Evolutionary conservation across 1,140 invertebrate species (phyloP).

Genomic region (Micrasema longulum): DNA sequence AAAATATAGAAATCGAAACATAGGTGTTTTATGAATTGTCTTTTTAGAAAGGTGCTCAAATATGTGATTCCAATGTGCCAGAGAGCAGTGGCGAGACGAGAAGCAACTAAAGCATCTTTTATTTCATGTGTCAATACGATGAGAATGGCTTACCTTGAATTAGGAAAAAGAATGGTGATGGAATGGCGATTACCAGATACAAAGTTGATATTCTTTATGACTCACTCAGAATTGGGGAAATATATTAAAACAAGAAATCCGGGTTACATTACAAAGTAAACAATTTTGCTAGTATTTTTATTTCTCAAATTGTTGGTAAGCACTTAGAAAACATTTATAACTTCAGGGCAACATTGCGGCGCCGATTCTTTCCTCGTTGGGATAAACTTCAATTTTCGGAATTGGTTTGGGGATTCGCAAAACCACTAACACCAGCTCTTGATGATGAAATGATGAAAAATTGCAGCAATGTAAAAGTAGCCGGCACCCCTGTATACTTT

Average conservation of each 20-base stretch:
- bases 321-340: neutral
- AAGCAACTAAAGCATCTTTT: constrained; percentile 75
- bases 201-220: constrained; percentile 79
- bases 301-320: constrained; percentile 41
- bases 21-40: neutral
- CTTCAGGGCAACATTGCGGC: constrained; percentile 74
- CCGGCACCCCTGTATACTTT: constrained; percentile 78
- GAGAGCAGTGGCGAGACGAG: constrained; percentile 72
- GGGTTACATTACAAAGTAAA: constrained; percentile 74
- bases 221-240: constrained; percentile 73
- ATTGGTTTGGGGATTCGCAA: constrained; percentile 71
- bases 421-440: constrained; percentile 58
- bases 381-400: constrained; percentile 74
- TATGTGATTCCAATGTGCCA: constrained; percentile 61
- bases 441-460: constrained; percentile 46
- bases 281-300: neutral
- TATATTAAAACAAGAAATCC: constrained; percentile 71
- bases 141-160: constrained; percentile 70
- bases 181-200: constrained; percentile 75
- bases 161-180: constrained; percentile 71
- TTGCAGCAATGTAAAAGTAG: constrained; percentile 59
- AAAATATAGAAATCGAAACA: too few species aligned
- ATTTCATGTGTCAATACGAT: constrained; percentile 72
- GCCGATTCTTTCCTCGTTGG: constrained; percentile 70
- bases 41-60: constrained; percentile 37